These are phyloP conservation scores for Synergus umbraculus DNA, from an alignment of 2,888 invertebrate genomes.

Conservation along the genomic window DNA sequence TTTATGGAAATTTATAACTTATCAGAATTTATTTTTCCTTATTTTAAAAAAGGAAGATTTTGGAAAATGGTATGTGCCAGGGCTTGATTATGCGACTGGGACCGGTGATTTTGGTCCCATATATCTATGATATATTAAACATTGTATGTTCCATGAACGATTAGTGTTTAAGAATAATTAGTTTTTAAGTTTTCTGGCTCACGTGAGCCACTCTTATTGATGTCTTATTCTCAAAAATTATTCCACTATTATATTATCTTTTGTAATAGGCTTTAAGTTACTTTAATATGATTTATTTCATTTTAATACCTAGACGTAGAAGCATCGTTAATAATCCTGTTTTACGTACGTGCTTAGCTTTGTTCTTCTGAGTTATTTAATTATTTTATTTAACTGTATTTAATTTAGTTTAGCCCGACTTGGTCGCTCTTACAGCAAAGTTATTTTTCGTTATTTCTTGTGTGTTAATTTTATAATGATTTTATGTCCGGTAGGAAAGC, in stretches of 20 bases:
- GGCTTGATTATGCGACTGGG: conserved; percentile 68
- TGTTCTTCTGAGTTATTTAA: conserved; percentile 43
- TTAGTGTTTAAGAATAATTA: conserved; percentile 65
- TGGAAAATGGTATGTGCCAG: conserved; percentile 50
- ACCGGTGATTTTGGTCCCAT: conserved; percentile 93
- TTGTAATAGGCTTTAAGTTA: neutral
- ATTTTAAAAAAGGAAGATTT: neutral
- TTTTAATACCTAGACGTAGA: neutral
- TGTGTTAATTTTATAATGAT: neutral
- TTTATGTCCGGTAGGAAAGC: neutral
- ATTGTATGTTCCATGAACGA: conserved; percentile 97
- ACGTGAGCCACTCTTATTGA: conserved; percentile 66
- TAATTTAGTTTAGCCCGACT: conserved; percentile 36
- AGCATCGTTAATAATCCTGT: neutral
- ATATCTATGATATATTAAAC: conserved; percentile 98
- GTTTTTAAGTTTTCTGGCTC: conserved; percentile 60
- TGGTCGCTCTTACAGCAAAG: neutral
- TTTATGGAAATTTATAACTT: neutral
- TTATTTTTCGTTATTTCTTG: neutral
- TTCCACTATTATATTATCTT: neutral
- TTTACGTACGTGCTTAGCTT: conserved; percentile 13
- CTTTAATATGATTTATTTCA: neutral
- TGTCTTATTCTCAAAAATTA: conserved; percentile 14
- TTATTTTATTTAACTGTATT: conserved; percentile 48
- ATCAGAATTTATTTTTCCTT: neutral